Conservation (phyloP, 2,797 vertebrate species). For the Dromococcyx pavoninus region DNA sequence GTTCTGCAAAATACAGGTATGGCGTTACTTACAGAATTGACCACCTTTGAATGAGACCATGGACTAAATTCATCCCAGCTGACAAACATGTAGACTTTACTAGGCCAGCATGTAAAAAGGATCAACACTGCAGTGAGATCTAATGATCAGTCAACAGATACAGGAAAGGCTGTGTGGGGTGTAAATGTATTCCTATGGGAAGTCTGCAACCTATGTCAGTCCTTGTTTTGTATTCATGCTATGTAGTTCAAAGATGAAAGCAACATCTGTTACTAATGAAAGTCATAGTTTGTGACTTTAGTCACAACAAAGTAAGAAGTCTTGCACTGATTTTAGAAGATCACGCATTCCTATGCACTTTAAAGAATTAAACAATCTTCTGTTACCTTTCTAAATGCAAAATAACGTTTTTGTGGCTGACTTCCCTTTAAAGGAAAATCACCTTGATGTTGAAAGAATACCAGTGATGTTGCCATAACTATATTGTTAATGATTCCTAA, state of each 20-base stretch:
- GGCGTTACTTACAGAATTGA: accelerated
- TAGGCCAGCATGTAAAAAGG: not conserved
- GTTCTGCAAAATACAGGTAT: not conserved
- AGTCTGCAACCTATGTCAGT: not conserved
- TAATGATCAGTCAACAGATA: not conserved
- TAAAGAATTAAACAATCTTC: not conserved
- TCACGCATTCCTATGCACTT: not conserved
- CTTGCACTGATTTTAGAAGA: not conserved
- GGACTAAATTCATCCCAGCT: not conserved
- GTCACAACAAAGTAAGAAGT: not conserved
- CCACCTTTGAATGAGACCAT: not conserved
- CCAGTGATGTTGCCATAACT: not conserved
- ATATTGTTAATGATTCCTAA: not conserved
- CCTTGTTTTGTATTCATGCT: not conserved
- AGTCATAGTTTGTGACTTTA: not conserved
- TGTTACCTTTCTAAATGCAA: not conserved
- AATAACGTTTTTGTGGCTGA: not conserved
- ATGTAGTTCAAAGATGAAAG: not conserved
- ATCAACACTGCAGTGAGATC: not conserved
- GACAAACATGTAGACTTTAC: not conserved
- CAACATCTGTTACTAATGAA: conserved; percentile 11
- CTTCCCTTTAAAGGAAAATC: conserved; percentile 5
- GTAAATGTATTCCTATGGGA: not conserved
- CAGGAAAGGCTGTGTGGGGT: not conserved
- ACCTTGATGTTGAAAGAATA: conserved; percentile 11